Conservation (phyloP, 2,888 invertebrate species). For the Yponomeuta malinellus region DNA sequence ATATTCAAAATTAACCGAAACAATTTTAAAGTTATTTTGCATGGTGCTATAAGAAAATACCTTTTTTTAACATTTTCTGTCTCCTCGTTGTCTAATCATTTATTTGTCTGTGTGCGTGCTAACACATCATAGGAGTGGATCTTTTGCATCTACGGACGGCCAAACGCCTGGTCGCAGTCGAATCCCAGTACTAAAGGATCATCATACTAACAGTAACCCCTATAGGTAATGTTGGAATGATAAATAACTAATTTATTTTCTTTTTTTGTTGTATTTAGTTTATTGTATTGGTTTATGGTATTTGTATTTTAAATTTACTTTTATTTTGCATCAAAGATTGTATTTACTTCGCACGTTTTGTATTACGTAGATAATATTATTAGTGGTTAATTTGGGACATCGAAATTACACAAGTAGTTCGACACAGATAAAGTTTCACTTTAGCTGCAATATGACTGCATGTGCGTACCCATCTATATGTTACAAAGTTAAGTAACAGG, state of each 20-base stretch:
- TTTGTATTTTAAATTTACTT: constrained; percentile 8
- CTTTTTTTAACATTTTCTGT: constrained; percentile 27
- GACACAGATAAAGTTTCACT: background rate
- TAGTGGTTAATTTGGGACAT: background rate
- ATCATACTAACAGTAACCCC: constrained; percentile 66
- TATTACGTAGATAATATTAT: background rate
- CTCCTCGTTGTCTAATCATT: constrained; percentile 56
- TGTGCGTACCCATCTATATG: background rate
- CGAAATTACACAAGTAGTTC: background rate
- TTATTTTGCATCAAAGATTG: background rate
- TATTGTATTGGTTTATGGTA: background rate
- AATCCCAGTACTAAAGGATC: constrained; percentile 70
- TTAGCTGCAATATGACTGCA: background rate
- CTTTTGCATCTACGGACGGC: constrained; percentile 69
- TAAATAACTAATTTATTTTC: background rate
- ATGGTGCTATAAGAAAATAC: constrained; percentile 41
- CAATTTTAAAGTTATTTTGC: constrained; percentile 16
- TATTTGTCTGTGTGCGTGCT: constrained; percentile 62
- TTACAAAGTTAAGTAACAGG: background rate
- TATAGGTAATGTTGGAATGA: constrained; percentile 56
- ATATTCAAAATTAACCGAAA: no score
- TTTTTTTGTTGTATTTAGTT: background rate
- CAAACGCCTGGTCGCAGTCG: constrained; percentile 70
- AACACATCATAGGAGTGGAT: constrained; percentile 69
- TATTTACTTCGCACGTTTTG: background rate